Conservation (phyloP, 2,888 invertebrate genomes). For the Patella pellucida region DNA sequence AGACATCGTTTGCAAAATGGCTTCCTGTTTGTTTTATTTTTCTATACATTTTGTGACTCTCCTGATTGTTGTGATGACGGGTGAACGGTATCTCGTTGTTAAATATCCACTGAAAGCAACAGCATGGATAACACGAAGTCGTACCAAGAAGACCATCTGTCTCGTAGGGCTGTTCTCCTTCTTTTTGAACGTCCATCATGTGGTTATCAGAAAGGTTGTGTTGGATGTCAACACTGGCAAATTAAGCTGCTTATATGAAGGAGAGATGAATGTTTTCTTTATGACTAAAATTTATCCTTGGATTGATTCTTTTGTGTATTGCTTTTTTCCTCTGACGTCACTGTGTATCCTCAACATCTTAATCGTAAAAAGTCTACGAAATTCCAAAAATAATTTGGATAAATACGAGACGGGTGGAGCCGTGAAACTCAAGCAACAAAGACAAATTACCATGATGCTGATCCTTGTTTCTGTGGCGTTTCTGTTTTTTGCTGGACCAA, state of each 20-base stretch:
- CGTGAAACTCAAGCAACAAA: background rate
- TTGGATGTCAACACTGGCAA: background rate
- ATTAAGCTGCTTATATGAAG: background rate
- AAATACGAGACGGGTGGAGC: background rate
- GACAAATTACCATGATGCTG: no score
- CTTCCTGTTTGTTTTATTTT: slow-evolving; percentile 13
- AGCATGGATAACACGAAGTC: slow-evolving; percentile 2
- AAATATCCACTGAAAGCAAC: slow-evolving; percentile 12
- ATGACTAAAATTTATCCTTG: background rate
- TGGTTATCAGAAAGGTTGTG: background rate
- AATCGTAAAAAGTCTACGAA: background rate
- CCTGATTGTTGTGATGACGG: slow-evolving; percentile 15
- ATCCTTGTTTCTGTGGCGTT: no score
- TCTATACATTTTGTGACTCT: slow-evolving; percentile 11
- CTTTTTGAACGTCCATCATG: background rate
- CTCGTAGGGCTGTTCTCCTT: background rate
- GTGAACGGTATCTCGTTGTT: slow-evolving; percentile 16
- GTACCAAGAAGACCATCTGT: background rate
- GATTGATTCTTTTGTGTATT: background rate
- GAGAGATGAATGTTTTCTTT: slow-evolving; percentile 8
- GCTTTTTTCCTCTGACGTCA: slow-evolving; percentile 3
- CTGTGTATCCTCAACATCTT: slow-evolving; percentile 11
- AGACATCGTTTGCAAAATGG: slow-evolving; percentile 6
- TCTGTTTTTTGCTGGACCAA: no score
- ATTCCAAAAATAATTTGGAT: background rate